These are phyloP conservation scores for Chionis minor DNA, from an alignment of 2,113 vertebrate genomes.

Conservation along the genomic window DNA sequence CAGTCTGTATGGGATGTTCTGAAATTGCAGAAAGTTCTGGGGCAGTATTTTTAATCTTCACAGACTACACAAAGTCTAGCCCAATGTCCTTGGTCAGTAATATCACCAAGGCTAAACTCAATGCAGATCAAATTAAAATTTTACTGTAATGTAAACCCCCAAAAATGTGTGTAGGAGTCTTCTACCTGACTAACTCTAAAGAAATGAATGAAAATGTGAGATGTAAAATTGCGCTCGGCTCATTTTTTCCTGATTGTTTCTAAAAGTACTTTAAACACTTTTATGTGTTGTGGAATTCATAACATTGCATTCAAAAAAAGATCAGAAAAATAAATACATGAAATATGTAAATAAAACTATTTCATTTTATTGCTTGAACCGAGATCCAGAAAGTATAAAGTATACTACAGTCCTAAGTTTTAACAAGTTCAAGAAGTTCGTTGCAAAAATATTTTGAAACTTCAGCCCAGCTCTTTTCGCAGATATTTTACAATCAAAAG, in stretches of 20 bases:
- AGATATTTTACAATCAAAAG: not conserved
- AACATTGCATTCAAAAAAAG: not conserved
- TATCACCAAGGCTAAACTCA: not conserved
- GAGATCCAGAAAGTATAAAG: not conserved
- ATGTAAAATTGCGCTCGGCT: not conserved
- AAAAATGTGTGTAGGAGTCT: not conserved
- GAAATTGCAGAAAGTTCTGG: not conserved
- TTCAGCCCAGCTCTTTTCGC: not conserved
- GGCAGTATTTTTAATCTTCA: not conserved
- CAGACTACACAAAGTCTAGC: not conserved
- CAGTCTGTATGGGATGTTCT: not conserved
- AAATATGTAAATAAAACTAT: not conserved
- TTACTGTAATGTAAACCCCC: not conserved
- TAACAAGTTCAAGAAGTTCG: not conserved
- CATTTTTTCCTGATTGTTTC: not conserved
- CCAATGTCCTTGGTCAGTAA: not conserved
- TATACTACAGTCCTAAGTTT: not conserved
- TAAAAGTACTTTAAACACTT: not conserved
- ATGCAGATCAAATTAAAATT: not conserved
- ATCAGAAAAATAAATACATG: not conserved
- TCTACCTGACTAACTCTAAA: not conserved
- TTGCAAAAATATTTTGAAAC: not conserved
- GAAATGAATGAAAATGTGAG: not conserved
- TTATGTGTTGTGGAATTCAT: not conserved
- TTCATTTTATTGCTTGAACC: not conserved